phyloP scores from a whole-genome alignment of 1,140 invertebrate species.

The Leptopilina boulardi region DNA sequence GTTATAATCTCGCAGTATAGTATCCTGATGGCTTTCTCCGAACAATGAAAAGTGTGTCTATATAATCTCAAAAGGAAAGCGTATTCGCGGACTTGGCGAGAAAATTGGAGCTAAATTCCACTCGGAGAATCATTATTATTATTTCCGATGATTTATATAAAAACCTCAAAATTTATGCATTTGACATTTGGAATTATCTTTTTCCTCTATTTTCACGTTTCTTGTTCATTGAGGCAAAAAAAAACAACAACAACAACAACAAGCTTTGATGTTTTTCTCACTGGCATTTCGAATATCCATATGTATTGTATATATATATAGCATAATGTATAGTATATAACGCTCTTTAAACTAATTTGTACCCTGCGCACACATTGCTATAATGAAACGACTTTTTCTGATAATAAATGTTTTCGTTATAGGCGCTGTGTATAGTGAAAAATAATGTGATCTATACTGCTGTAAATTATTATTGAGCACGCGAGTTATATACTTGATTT shows the following conservation, averaged over 20 bases:
- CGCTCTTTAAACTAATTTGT: slow-evolving; percentile 29
- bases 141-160: not conserved
- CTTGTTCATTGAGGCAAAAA: not conserved
- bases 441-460: not conserved
- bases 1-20: not conserved
- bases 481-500: not conserved
- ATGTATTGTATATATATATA: too few relatives aligned
- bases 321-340: not conserved
- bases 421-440: not conserved
- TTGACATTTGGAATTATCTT: not conserved
- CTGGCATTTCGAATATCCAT: not conserved
- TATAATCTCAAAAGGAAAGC: slow-evolving; percentile 15
- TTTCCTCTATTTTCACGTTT: not conserved
- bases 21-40: slow-evolving; percentile 17
- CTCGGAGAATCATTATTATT: too few relatives aligned
- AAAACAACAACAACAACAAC: not conserved
- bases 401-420: slow-evolving; percentile 23
- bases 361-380: not conserved
- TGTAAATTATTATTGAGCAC: not conserved
- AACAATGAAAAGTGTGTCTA: slow-evolving; percentile 27
- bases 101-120: not conserved
- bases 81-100: not conserved
- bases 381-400: slow-evolving; percentile 10
- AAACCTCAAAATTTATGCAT: not conserved
- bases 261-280: not conserved